A percentile compares a stretch with the other conserved stretches of the same genome.
Evolutionary conservation across 1,140 invertebrate species (phyloP).

Genomic region (Rhagoletis zephyria): DNA sequence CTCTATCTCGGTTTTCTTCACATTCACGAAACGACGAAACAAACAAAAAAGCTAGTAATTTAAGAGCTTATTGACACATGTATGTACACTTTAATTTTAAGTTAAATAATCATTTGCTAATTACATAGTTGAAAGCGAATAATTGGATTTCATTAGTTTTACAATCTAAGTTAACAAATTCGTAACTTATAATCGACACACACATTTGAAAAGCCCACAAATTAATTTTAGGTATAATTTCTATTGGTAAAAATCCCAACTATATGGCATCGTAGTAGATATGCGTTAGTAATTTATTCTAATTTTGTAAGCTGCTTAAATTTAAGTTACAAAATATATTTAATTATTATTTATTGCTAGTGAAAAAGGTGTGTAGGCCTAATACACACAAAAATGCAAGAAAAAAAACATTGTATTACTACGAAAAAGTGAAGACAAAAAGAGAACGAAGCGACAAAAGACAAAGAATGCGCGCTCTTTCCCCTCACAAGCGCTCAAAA

Average conservation of each 20-base stretch:
- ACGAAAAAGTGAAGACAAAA: neutral
- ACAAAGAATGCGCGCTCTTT: neutral
- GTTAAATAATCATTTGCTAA: conserved; percentile 13
- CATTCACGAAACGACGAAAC: neutral
- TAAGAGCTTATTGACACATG: conserved; percentile 23
- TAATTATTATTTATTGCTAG: conserved; percentile 45
- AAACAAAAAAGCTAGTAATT: conserved; percentile 35
- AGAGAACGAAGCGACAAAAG: conserved; percentile 27
- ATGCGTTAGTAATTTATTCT: conserved; percentile 13
- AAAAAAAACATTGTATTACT: conserved; percentile 14
- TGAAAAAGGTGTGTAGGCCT: neutral
- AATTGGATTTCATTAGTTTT: conserved; percentile 47
- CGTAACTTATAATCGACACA: neutral
- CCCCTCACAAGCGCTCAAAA: neutral
- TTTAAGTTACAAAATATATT: conserved; percentile 46
- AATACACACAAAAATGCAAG: neutral
- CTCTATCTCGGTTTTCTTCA: neutral
- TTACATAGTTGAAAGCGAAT: conserved; percentile 9
- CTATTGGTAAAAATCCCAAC: conserved; percentile 18
- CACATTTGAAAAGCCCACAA: conserved; percentile 1
- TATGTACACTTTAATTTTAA: conserved; percentile 20
- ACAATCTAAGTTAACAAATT: conserved; percentile 23
- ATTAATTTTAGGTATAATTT: conserved; percentile 51
- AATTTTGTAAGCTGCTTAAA: conserved; percentile 23
- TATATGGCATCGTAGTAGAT: neutral